Conservation (phyloP, 1,140 invertebrate genomes). For the Melitaea cinxia region DNA sequence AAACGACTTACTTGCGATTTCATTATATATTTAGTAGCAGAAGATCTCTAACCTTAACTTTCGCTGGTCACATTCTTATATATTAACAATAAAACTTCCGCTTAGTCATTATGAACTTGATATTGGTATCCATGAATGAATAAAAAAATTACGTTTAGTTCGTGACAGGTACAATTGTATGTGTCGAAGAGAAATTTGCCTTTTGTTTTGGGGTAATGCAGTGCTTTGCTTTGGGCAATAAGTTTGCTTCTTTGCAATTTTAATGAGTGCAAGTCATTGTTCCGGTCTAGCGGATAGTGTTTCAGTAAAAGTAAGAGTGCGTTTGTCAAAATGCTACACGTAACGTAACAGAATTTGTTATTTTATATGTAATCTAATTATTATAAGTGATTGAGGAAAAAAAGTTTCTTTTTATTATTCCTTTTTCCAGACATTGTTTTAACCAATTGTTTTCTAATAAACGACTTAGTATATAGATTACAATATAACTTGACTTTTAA, state of each 20-base stretch:
- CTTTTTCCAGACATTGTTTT: too few species aligned
- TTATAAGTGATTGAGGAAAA: background rate
- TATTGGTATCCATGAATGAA: constrained; percentile 48
- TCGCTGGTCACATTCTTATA: constrained; percentile 50
- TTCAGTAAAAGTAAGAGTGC: constrained; percentile 37
- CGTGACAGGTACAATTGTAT: constrained; percentile 40
- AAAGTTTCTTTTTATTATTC: background rate
- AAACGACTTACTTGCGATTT: constrained; percentile 28
- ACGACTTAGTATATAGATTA: too few species aligned
- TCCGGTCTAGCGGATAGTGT: constrained; percentile 28
- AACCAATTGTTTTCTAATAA: too few species aligned
- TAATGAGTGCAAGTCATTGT: constrained; percentile 39
- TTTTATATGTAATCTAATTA: background rate
- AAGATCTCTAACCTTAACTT: constrained; percentile 59
- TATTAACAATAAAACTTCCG: constrained; percentile 41
- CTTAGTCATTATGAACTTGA: constrained; percentile 62
- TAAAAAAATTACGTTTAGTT: constrained; percentile 25
- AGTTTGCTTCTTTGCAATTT: constrained; percentile 42
- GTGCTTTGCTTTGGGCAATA: constrained; percentile 30
- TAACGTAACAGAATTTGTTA: constrained; percentile 13
- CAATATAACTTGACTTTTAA: too few species aligned
- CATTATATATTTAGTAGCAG: constrained; percentile 17
- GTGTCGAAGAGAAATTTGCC: constrained; percentile 40
- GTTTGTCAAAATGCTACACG: constrained; percentile 21
- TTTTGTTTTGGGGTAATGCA: constrained; percentile 36